Evolutionary conservation across 2,113 vertebrate genomes (phyloP).

Genomic region (Campylorhamphus procurvoides): DNA sequence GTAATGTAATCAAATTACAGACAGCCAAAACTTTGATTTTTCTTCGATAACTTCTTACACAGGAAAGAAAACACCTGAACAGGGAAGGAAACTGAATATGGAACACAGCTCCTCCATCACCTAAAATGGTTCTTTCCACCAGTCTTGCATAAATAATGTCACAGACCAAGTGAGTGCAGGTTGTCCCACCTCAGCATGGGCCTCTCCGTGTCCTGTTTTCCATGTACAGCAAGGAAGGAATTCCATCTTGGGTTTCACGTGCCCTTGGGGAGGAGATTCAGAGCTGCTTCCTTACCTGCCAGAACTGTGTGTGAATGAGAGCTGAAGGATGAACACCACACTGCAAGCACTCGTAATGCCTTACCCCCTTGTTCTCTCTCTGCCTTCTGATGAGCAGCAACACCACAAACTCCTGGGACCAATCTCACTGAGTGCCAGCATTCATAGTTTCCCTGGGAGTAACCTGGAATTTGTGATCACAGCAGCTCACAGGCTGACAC

Average conservation of each 20-base stretch:
- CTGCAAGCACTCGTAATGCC: neutral
- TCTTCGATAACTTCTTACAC: neutral
- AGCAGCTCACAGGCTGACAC: neutral
- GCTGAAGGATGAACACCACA: rapidly evolving
- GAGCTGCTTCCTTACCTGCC: neutral
- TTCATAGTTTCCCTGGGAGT: neutral
- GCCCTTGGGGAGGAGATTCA: neutral
- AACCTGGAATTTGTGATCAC: neutral
- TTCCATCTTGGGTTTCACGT: neutral
- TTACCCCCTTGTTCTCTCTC: neutral
- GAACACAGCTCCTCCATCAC: neutral
- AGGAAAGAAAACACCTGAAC: neutral
- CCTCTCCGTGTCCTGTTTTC: neutral
- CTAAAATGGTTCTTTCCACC: neutral
- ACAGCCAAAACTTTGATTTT: neutral
- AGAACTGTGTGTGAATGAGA: neutral
- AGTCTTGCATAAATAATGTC: neutral
- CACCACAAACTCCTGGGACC: neutral
- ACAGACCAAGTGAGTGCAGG: neutral
- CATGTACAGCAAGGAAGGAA: neutral
- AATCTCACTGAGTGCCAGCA: too few relatives aligned
- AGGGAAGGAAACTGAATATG: neutral
- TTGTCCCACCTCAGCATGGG: neutral
- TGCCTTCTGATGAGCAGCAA: neutral
- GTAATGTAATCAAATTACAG: neutral